Conservation (phyloP, 2,113 vertebrate genomes). For the Pomatorhinus ruficollis region DNA sequence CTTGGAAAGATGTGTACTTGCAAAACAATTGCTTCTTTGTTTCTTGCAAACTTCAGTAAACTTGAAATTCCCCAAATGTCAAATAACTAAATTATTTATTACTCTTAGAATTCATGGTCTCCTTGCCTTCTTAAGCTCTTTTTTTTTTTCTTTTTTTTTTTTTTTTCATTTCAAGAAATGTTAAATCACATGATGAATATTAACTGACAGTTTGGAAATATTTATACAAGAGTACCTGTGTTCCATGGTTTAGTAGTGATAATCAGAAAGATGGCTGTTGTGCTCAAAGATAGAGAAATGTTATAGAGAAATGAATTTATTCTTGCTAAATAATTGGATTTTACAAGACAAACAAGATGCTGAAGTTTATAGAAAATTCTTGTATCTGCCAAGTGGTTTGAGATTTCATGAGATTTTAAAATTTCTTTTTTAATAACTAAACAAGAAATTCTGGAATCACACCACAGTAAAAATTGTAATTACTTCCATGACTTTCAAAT, state of each 20-base stretch:
- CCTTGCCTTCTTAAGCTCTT: background rate
- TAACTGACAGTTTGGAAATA: background rate
- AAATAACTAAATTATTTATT: background rate
- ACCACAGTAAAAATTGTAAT: background rate
- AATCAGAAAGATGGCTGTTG: background rate
- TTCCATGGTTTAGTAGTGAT: background rate
- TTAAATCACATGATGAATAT: background rate
- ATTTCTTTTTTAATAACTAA: background rate
- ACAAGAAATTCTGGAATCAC: background rate
- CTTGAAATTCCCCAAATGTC: background rate
- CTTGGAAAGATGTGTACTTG: background rate
- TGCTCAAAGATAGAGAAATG: background rate
- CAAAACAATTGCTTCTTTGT: background rate
- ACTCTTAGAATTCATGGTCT: background rate
- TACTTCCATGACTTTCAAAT: background rate
- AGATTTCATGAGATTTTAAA: background rate
- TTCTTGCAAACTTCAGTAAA: background rate
- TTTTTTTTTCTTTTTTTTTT: background rate
- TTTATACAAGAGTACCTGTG: background rate
- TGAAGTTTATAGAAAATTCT: background rate
- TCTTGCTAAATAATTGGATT: background rate
- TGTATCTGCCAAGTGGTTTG: background rate
- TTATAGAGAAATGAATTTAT: background rate
- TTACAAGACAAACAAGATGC: background rate
- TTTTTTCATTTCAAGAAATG: background rate